Base-by-base conservation (phyloP, 2,113 vertebrate species). In the Mystacornis crossleyi region DNA sequence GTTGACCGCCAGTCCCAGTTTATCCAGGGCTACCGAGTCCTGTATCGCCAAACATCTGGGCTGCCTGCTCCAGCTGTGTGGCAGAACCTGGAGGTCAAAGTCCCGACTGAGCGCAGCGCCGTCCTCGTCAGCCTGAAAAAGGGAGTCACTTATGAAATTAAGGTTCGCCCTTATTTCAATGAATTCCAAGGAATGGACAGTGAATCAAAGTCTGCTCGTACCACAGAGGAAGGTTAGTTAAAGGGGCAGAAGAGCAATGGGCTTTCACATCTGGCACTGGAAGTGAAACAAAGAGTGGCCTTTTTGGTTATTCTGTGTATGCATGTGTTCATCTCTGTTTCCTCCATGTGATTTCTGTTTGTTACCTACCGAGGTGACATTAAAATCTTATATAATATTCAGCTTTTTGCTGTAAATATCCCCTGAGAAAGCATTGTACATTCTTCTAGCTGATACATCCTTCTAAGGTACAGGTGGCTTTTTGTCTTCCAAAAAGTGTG, bases 181-280 rank as follows among this genome's bases (percentile, higher is more conserved):
- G 99, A 99, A 74, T 99, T 99, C 97, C 99, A 99, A 90, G 99
- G 99, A 85, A 99, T 99, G 98, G 99, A 99, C 97, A 99, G 99
- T 62, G 99, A 99, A 91, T 99, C 99, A 48, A 99, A 99, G 97
- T 99, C 98, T 6, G 98, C 99, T 9, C 99, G 99, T 67, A 99
- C 99, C 36, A 99, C 98, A 1, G 99, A 99, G 77, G 99, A 99
- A 99, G 99, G 99, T 99, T 96, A 97, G 98, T 97, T 33, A 91
- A 67, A 67, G 29, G 29, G 15, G 40, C 34, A 40, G 47, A 58
- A 80, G 51, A 74, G 14, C 40, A 67, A 17, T 0, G 7, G 19
- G 6, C 18, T 79, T 40, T 14, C 19, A 4, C 9, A 15, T 24
- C 16, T 81, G 38, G 2, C 40, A 8, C 33, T 36, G 50, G 9